Percentiles rank a stretch among this genome's conserved stretches.
phyloP scores from a whole-genome alignment of 2,888 invertebrate genomes.

The Drosophila helvetica region DNA sequence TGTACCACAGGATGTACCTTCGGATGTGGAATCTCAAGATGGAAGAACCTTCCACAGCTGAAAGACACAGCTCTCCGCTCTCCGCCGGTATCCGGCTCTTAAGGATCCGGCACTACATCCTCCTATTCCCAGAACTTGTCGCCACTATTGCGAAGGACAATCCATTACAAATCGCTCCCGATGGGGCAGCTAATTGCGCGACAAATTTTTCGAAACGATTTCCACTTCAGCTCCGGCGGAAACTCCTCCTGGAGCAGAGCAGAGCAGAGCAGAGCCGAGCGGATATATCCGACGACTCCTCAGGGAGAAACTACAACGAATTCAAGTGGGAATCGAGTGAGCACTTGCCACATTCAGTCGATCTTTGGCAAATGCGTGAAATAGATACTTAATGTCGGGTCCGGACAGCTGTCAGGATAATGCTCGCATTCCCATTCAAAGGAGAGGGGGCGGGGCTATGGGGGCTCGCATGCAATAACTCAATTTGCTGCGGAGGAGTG shows the following conservation, averaged over 20 bases:
- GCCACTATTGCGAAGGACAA: neutral
- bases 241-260: conserved; percentile 23
- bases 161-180: conserved; percentile 28
- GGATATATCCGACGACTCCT: conserved; percentile 11
- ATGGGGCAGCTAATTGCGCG: conserved; percentile 43
- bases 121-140: conserved; percentile 26
- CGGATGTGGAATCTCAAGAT: neutral
- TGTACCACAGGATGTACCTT: neutral
- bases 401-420: conserved; percentile 52
- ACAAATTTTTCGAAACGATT: conserved; percentile 38
- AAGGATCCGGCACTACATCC: conserved; percentile 19
- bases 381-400: conserved; percentile 63
- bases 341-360: conserved; percentile 56
- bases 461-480: conserved; percentile 53
- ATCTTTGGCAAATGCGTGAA: conserved; percentile 74
- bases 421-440: conserved; percentile 8
- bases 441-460: neutral
- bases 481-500: conserved; percentile 54
- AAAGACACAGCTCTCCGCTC: too few relatives aligned
- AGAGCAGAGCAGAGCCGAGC: too few relatives aligned
- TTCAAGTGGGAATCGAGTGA: conserved; percentile 57
- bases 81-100: neutral
- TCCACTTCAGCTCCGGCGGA: conserved; percentile 50
- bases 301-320: conserved; percentile 7
- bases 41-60: neutral